These are phyloP conservation scores for Sminthopsis crassicaudata DNA, from an alignment of 2,113 vertebrate genomes.

Conservation along the genomic window DNA sequence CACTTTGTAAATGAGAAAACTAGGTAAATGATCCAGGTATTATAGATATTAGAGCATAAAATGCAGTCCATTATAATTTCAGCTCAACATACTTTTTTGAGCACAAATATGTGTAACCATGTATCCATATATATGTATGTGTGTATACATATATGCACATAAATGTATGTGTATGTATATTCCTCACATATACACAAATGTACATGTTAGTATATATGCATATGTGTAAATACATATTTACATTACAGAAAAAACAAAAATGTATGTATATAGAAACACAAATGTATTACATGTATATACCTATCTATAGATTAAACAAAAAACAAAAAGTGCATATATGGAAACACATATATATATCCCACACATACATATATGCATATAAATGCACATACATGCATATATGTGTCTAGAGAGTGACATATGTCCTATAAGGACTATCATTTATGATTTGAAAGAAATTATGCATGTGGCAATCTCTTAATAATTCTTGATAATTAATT, in stretches of 20 bases:
- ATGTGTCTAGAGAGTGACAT: no score
- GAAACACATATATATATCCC: no score
- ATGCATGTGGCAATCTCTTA: background rate
- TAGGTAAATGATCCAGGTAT: background rate
- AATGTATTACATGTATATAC: background rate
- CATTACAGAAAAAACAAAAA: no score
- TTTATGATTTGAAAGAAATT: background rate
- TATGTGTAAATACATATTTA: no score
- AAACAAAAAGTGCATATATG: no score
- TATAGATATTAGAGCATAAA: background rate
- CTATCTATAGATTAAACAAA: background rate
- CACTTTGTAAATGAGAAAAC: background rate
- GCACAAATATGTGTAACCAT: no score
- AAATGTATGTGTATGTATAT: no score
- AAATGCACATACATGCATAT: background rate
- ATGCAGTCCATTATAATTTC: background rate
- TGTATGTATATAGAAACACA: background rate
- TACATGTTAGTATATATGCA: no score
- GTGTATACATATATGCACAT: no score
- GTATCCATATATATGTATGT: no score
- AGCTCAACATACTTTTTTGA: background rate
- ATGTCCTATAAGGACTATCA: background rate
- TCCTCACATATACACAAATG: no score
- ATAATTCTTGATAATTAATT: background rate
- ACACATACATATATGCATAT: background rate